A percentile compares a stretch with the other conserved stretches of the same genome.
Evolutionary conservation across 92 coral and sea anemone genomes (phyloP).

Genomic region (Phymanthus crucifer): DNA sequence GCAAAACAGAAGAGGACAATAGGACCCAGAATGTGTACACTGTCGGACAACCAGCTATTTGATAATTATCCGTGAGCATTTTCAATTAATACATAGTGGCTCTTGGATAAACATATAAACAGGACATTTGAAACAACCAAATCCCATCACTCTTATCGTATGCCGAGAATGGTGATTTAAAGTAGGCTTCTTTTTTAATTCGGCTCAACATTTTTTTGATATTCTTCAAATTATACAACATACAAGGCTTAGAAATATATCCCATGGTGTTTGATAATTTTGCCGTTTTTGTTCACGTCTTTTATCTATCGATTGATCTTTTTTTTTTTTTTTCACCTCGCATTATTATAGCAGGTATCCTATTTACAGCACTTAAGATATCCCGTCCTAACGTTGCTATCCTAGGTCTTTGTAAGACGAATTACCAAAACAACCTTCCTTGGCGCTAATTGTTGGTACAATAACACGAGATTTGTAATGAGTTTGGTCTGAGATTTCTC

Average conservation of each 20-base stretch:
- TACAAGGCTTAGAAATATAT: neutral
- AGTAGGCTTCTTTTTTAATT: neutral
- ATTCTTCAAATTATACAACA: too few species aligned
- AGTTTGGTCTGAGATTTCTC: neutral
- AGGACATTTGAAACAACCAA: neutral
- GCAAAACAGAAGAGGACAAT: neutral
- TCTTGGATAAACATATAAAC: neutral
- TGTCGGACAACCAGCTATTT: constrained; percentile 16
- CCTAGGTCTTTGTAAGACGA: neutral
- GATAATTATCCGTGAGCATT: constrained; percentile 12
- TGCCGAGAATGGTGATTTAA: neutral
- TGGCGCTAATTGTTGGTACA: neutral
- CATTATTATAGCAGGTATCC: neutral
- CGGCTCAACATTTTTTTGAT: neutral
- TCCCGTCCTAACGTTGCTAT: too few species aligned
- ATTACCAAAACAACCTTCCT: neutral
- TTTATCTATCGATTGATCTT: too few species aligned
- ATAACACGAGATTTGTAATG: neutral
- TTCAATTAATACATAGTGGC: constrained; percentile 20
- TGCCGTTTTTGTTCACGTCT: too few species aligned
- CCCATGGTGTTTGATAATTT: neutral
- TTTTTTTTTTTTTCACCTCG: neutral
- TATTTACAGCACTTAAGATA: neutral
- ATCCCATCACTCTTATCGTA: neutral
- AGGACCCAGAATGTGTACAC: neutral